Base-by-base conservation (phyloP, 1,140 invertebrate genomes). In the Nilaparvata lugens region DNA sequence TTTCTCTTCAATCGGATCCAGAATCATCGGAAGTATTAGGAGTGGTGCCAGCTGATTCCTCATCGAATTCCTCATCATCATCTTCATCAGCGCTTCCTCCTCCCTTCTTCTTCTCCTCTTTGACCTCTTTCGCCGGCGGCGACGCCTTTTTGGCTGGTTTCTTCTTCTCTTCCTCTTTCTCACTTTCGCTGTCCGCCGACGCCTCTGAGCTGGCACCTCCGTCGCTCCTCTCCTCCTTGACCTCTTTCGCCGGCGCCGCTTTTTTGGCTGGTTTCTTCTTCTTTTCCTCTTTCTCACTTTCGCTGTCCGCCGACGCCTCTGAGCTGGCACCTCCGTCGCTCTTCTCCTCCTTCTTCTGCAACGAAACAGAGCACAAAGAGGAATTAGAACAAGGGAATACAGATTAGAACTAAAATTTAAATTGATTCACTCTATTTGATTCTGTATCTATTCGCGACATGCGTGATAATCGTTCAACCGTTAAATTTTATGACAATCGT, bases 21-120 rank as follows among this genome's bases (percentile, higher is more conserved):
- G 52, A 52, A 19, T 62, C 72, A n/a, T 72, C 75, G 59, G 74
- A 76, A 1, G 77, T 74, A 14, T 73, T 68, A 28, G 77, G 74
- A 40, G 74, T 74, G 43, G 72, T 77, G 60, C 71, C 70, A 31
- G 66, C 67, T 40, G 71, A 69, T 67, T 75, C 74, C 42, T 75
- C 75, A 18, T 69, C 62, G 40, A 70, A 71, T 28, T 71, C 72
- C 28, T 72, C 73, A 63, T 71, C 71, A 14, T 68, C 71, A 56
- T 77, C 76, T 19, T 69, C 70, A 25, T 74, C 73, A 21, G 71
- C 68, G 23, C 68, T 66, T 51, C 69, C 71, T 59, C 64, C 69
- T 61, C n/a, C 67, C 64, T 60, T 64, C 60, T 59, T 63, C 60
- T 59, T 52, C 40, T 62, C 48, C 52, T 56, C 52, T 53, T 62